A percentile compares a stretch with the other conserved stretches of the same genome.
These are phyloP conservation scores for Numenius phaeopus DNA, from an alignment of 2,797 vertebrate genomes.

Conservation along the genomic window DNA sequence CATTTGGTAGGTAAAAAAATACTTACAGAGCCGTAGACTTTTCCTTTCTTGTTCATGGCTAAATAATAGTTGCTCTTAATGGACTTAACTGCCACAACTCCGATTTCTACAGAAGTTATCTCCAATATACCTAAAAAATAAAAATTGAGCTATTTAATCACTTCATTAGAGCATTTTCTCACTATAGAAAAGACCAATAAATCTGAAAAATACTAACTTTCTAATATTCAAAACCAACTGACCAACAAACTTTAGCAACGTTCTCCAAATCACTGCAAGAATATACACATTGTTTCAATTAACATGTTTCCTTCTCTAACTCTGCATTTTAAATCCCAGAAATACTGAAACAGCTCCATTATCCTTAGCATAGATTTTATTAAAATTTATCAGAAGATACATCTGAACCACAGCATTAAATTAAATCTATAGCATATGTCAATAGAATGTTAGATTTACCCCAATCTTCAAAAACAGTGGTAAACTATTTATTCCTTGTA, in stretches of 20 bases:
- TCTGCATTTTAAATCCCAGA: background rate
- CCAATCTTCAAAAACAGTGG: background rate
- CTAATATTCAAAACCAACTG: background rate
- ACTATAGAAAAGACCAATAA: background rate
- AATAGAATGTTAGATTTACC: background rate
- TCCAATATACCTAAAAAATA: conserved; percentile 91
- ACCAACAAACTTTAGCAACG: background rate
- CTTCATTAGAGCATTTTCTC: background rate
- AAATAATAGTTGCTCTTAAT: conserved; percentile 97
- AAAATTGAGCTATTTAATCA: conserved; percentile 36
- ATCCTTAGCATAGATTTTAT: background rate
- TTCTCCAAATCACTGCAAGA: background rate
- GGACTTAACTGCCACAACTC: conserved; percentile 97
- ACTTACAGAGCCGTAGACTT: background rate
- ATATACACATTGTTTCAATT: conserved; percentile 69
- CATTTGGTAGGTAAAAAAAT: background rate
- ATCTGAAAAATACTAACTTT: background rate
- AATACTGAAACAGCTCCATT: background rate
- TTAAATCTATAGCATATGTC: background rate
- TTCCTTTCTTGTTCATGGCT: conserved; percentile 96
- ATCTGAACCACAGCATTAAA: background rate
- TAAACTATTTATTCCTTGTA: background rate
- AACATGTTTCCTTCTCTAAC: background rate
- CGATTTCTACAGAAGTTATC: conserved; percentile 98
- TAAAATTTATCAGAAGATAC: background rate